Conservation (phyloP, 2,888 invertebrate species). For the Drosophila mimetica region DNA sequence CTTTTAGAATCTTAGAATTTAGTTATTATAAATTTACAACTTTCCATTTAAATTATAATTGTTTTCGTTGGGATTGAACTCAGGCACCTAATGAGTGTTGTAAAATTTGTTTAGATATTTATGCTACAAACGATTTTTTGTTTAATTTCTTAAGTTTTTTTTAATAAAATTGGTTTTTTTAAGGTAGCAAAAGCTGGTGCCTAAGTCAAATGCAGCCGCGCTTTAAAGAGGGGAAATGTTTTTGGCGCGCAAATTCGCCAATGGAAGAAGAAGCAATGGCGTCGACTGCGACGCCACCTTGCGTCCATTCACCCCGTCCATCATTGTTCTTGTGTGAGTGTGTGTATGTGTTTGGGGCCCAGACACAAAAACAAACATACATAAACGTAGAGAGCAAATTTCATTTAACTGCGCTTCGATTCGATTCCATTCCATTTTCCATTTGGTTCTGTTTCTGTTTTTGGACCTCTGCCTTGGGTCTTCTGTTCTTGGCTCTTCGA, state of each 20-base stretch:
- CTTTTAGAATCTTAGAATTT: no score
- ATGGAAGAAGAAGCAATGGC: slow-evolving; percentile 47
- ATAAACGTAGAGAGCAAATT: slow-evolving; percentile 41
- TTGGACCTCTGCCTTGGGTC: slow-evolving; percentile 20
- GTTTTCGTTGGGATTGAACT: no score
- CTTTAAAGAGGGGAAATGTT: slow-evolving; percentile 52
- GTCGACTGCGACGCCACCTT: slow-evolving; percentile 34
- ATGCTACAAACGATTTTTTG: no score
- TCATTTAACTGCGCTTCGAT: slow-evolving; percentile 68
- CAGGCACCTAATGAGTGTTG: no score
- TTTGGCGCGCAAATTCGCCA: slow-evolving; percentile 73
- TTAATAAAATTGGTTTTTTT: no score
- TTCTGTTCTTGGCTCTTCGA: slow-evolving; percentile 25
- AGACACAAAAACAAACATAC: slow-evolving; percentile 31
- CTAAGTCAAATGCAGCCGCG: neutral
- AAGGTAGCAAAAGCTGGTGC: neutral
- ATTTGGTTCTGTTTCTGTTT: slow-evolving; percentile 71
- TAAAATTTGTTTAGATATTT: no score
- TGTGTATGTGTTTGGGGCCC: slow-evolving; percentile 15
- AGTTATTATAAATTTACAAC: no score
- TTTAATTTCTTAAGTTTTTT: no score
- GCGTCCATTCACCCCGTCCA: slow-evolving; percentile 77
- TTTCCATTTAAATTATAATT: no score
- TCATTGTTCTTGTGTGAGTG: slow-evolving; percentile 9
- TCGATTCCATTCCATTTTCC: slow-evolving; percentile 71